Conservation (phyloP, 2,888 invertebrate species). For the Parnassius glacialis region DNA sequence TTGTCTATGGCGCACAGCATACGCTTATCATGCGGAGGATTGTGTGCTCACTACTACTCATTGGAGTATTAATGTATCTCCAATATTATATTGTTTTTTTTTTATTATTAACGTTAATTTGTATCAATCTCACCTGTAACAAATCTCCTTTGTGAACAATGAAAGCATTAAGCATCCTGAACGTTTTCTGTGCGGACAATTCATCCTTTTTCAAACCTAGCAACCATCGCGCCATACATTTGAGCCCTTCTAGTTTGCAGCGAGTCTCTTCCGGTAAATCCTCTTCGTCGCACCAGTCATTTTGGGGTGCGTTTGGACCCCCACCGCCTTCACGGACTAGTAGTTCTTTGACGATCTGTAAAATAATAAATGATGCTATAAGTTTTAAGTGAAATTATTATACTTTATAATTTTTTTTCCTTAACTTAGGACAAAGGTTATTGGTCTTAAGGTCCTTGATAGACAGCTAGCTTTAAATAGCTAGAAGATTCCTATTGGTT, state of each 20-base stretch:
- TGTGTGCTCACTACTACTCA: too few species aligned
- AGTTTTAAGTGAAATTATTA: not conserved
- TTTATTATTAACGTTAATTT: not conserved
- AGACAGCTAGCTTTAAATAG: too few species aligned
- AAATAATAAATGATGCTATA: slow-evolving; percentile 8
- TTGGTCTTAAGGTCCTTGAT: too few species aligned
- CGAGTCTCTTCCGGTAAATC: slow-evolving; percentile 94
- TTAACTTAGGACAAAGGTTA: too few species aligned
- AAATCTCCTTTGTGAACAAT: slow-evolving; percentile 95
- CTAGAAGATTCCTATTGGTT: too few species aligned
- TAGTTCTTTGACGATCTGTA: slow-evolving; percentile 94
- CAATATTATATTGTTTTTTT: too few species aligned
- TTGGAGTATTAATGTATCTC: too few species aligned
- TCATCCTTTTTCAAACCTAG: slow-evolving; percentile 94
- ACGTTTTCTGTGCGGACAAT: slow-evolving; percentile 94
- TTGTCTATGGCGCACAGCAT: too few species aligned
- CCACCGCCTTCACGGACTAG: slow-evolving; percentile 90
- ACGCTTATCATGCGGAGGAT: too few species aligned
- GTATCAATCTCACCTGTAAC: slow-evolving; percentile 69
- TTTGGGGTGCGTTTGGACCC: slow-evolving; percentile 72
- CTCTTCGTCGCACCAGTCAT: slow-evolving; percentile 92
- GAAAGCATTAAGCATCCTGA: slow-evolving; percentile 96
- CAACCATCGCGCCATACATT: slow-evolving; percentile 98
- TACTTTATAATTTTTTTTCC: too few species aligned
- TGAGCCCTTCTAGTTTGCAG: slow-evolving; percentile 96